A percentile compares a stretch with the other conserved stretches of the same genome.
Evolutionary conservation across 2,888 invertebrate genomes (phyloP).

Genomic region (Trichopria drosophilae): DNA sequence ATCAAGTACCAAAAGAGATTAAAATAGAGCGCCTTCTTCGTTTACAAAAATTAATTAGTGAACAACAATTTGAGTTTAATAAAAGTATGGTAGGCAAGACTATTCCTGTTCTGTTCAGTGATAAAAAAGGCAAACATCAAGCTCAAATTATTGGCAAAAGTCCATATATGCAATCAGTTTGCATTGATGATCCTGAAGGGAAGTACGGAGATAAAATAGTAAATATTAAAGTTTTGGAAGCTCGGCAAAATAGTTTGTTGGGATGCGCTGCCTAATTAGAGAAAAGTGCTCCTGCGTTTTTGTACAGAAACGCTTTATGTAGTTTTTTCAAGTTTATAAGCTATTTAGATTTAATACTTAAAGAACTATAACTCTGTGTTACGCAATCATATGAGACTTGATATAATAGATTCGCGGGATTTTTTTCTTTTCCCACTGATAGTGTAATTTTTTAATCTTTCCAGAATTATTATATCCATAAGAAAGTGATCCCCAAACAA

Average conservation of each 20-base stretch:
- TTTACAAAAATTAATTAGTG: conserved; percentile 13
- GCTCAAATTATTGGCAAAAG: conserved; percentile 15
- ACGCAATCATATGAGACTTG: no score
- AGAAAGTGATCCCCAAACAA: no score
- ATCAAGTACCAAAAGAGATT: conserved; percentile 17
- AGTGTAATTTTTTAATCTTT: no score
- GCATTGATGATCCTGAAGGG: conserved; percentile 7
- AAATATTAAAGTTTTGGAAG: conserved; percentile 11
- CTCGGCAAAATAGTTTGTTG: conserved; percentile 14
- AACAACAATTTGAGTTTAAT: conserved; percentile 15
- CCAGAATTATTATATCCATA: no score
- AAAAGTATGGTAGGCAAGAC: conserved; percentile 7
- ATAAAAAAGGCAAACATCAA: conserved; percentile 14
- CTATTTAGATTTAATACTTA: no score
- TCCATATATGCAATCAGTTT: conserved; percentile 17
- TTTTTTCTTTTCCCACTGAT: no score
- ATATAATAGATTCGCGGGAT: no score
- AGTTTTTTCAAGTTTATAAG: no score
- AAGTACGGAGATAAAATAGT: conserved; percentile 12
- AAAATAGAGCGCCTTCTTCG: conserved; percentile 11
- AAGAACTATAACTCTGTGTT: no score
- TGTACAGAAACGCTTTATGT: no score
- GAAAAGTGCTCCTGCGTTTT: no score
- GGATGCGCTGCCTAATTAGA: no score
- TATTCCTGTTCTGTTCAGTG: conserved; percentile 11